A percentile compares a stretch with the other conserved stretches of the same genome.
These are phyloP conservation scores for Cyprinella venusta DNA, from an alignment of 2,797 vertebrate species.

Conservation along the genomic window DNA sequence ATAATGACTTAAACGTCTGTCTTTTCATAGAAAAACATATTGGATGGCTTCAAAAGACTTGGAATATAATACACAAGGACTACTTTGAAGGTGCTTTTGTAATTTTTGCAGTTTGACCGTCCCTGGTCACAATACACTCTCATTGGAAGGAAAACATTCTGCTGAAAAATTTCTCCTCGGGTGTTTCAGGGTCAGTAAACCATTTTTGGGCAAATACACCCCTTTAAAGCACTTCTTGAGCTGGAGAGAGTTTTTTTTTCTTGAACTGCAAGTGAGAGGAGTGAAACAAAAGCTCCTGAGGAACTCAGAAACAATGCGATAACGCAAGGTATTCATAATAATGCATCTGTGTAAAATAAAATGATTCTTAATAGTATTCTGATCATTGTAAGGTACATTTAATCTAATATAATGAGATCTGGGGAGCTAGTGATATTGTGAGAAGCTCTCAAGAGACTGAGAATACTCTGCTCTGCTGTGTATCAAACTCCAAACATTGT, in stretches of 20 bases:
- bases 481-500: slow-evolving; percentile 28
- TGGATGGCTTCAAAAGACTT: not conserved
- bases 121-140: not conserved
- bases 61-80: not conserved
- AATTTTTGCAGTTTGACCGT: not conserved
- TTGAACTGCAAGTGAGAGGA: not conserved
- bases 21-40: not conserved
- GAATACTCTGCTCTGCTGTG: slow-evolving; percentile 1
- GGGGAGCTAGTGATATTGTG: slow-evolving; percentile 35
- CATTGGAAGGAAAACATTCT: not conserved
- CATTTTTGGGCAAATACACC: not conserved
- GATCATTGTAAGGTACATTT: slow-evolving; percentile 42
- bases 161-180: no score
- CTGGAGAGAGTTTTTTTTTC: not conserved
- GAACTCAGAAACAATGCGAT: slow-evolving; percentile 19
- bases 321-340: slow-evolving; percentile 6
- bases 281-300: slow-evolving; percentile 6
- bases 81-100: not conserved
- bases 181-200: not conserved
- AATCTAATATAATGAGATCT: slow-evolving; percentile 47
- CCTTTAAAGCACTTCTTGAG: not conserved
- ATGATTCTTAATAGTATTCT: slow-evolving; percentile 46
- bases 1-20: not conserved
- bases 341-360: slow-evolving; percentile 25
- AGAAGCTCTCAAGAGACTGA: slow-evolving; percentile 17